phyloP scores from a whole-genome alignment of 2,797 vertebrate species.

The Pogonophryne albipinna region DNA sequence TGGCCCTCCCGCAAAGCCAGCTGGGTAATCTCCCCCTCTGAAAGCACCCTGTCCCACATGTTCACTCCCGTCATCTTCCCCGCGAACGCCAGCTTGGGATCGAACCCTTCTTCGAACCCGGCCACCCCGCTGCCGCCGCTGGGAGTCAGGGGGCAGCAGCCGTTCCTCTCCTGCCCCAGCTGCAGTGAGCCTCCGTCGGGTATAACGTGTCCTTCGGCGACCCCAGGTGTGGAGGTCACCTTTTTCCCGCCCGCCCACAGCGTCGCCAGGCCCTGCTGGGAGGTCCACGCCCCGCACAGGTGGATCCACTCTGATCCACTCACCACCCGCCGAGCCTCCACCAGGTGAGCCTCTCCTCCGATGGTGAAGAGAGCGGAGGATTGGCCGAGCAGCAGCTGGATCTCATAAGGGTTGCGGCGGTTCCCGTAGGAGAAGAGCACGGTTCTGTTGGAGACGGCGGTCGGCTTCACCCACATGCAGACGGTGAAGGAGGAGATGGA shows the following conservation, averaged over 20 bases:
- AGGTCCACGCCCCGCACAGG: constrained; percentile 91
- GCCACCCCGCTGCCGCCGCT: constrained; percentile 28
- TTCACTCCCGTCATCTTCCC: constrained; percentile 96
- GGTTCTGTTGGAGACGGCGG: constrained; percentile 89
- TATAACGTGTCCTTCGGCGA: constrained; percentile 85
- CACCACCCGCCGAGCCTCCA: constrained; percentile 76
- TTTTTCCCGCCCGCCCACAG: constrained; percentile 88
- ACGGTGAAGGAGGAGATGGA: constrained; percentile 86
- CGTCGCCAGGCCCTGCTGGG: constrained; percentile 82
- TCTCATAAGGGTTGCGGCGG: constrained; percentile 89
- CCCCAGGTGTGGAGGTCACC: constrained; percentile 60
- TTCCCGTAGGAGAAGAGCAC: constrained; percentile 93
- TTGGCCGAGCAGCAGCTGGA: constrained; percentile 90
- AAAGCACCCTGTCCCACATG: constrained; percentile 91
- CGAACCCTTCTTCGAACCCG: constrained; percentile 81
- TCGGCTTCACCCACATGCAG: constrained; percentile 94
- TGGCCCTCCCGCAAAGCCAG: constrained; percentile 72
- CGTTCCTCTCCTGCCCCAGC: constrained; percentile 93
- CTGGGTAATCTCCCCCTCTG: constrained; percentile 82
- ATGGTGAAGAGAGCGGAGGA: constrained; percentile 84
- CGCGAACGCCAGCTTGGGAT: constrained; percentile 89
- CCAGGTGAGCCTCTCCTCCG: constrained; percentile 83
- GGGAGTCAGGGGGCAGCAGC: constrained; percentile 81
- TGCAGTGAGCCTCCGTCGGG: constrained; percentile 89
- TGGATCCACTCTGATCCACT: constrained; percentile 86